Evolutionary conservation across 2,888 invertebrate species (phyloP), one percentile per base, ranked within the genome.

Genomic region (Parnassius mnemosyne): DNA sequence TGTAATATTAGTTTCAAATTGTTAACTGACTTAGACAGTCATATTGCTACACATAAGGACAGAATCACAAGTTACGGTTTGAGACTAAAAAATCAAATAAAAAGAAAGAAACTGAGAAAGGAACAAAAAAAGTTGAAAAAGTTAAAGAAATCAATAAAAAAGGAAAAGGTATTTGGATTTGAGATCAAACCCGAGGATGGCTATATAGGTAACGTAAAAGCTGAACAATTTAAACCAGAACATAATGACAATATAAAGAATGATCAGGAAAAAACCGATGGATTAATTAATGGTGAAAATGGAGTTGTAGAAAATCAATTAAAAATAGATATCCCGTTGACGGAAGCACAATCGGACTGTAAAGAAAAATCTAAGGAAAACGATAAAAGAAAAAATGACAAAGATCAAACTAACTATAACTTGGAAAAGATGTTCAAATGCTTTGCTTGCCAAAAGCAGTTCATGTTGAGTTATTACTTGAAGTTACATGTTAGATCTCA

Each of bases 401-500:
- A 66, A 13, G 65, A 64, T 43, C 65, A 62, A 10, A 77, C 78
- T 2, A 60, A 75, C 13, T 59, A 71, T 13, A 77, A 86, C 65
- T 71, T 88, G 68, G 79, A 86, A 68, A 87, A 85, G 68, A 86
- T 90, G 13, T 91, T 87, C 53, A 89, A 90, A 70, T 91, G 90
- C 67, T 89, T 86, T 68, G 88, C 84, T 0, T 91, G 90, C 66
- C 78, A 83, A 46, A 91, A 90, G 55, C 85, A 88, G 60, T 91
- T 91, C 55, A 79, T 84, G 0, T 68, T 91, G 20, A 88, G 90
- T 66, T 91, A 91, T 64, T 91, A 91, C 66, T 75, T 91, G 53
- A 85, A 87, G 55, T 68, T 91, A 10, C 90, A 91, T 51, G 90
- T 91, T 0, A 74, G 90, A 51, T 90, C 90, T 0, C 90, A 91